A percentile compares a stretch with the other conserved stretches of the same genome.
These are phyloP conservation scores for Oreochromis niloticus DNA, from an alignment of 2,113 vertebrate species.

Conservation along the genomic window DNA sequence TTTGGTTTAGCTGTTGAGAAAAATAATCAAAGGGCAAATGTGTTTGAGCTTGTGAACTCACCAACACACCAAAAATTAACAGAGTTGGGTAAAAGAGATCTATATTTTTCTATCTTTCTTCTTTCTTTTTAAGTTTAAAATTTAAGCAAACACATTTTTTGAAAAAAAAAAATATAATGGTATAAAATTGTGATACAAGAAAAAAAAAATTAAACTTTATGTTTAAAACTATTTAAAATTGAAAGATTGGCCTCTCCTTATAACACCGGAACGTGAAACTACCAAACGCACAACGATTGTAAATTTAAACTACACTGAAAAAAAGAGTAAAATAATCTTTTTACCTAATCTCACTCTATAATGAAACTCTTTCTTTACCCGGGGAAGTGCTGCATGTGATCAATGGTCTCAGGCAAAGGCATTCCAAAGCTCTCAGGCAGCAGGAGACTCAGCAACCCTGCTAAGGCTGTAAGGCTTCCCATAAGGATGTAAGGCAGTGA, in stretches of 20 bases:
- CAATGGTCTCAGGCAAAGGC: constrained; percentile 82
- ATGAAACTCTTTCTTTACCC: constrained; percentile 67
- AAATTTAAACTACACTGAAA: neutral
- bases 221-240: neutral
- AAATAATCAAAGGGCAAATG: neutral
- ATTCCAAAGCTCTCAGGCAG: constrained; percentile 83
- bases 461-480: constrained; percentile 79
- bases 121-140: neutral
- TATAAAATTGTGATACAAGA: neutral
- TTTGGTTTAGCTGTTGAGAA: neutral
- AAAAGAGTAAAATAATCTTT: neutral
- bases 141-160: neutral
- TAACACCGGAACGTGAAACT: neutral
- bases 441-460: constrained; percentile 84
- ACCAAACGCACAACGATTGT: neutral
- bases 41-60: neutral
- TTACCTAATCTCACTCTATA: neutral
- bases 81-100: neutral
- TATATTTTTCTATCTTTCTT: neutral
- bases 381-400: constrained; percentile 81
- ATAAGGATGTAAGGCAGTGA: constrained; percentile 85
- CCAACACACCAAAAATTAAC: neutral
- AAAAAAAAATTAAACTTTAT: neutral
- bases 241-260: neutral
- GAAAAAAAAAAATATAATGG: neutral